Percentiles rank a stretch among this genome's conserved stretches.
These are phyloP conservation scores for Astreopora myriophthalma DNA, from an alignment of 64 coral and sea anemone species.

Conservation along the genomic window DNA sequence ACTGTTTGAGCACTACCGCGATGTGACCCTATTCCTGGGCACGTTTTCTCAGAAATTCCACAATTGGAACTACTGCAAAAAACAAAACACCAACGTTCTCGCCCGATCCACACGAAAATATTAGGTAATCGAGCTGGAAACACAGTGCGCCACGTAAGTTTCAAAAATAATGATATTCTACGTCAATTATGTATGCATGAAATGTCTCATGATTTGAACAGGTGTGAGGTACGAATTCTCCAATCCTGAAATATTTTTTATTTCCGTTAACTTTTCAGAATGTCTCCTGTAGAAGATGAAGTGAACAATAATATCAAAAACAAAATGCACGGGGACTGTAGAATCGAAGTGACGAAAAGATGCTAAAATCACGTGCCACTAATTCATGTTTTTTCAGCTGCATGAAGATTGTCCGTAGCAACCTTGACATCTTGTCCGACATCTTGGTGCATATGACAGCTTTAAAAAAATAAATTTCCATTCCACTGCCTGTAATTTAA, in stretches of 20 bases:
- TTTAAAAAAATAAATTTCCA: not conserved
- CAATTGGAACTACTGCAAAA: not conserved
- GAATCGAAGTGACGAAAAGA: not conserved
- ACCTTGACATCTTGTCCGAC: not conserved
- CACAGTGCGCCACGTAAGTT: conserved; percentile 16
- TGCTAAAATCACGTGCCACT: not conserved
- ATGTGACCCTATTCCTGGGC: not conserved
- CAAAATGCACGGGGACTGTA: not conserved
- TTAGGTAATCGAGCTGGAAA: conserved; percentile 8
- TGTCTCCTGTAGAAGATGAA: too few relatives aligned
- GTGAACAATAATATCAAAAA: not conserved
- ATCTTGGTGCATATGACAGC: not conserved
- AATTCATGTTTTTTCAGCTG: not conserved
- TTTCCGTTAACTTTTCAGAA: too few relatives aligned
- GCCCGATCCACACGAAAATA: conserved; percentile 8
- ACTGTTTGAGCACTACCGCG: not conserved
- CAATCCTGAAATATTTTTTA: not conserved
- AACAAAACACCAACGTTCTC: conserved; percentile 26
- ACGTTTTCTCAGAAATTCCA: not conserved
- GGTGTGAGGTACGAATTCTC: not conserved
- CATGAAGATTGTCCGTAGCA: not conserved
- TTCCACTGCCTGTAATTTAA: too few relatives aligned
- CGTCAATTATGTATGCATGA: conserved; percentile 41
- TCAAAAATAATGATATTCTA: conserved; percentile 5
- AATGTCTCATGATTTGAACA: not conserved